Base-by-base conservation (phyloP, 1,140 invertebrate species). In the Matsumurasca onukii region DNA sequence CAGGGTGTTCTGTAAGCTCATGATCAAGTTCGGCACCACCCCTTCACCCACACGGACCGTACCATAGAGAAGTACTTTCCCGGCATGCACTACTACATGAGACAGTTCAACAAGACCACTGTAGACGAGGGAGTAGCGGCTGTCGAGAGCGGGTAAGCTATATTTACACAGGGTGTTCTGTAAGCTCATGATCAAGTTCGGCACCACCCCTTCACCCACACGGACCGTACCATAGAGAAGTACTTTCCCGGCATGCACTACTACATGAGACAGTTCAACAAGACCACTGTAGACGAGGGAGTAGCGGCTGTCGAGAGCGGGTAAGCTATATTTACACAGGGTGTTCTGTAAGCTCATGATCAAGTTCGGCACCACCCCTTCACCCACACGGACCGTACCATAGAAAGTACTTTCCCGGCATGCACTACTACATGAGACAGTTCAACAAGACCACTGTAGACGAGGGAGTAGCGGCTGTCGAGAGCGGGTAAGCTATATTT, bases 1-100 rank as follows among this genome's bases (percentile, higher is more conserved):
- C n/a, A n/a, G n/a, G n/a, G n/a, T n/a, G n/a, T n/a, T n/a, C n/a
- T n/a, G n/a, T n/a, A n/a, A n/a, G n/a, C n/a, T n/a, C n/a, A n/a
- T n/a, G n/a, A n/a, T n/a, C n/a, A n/a, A n/a, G n/a, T n/a, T 95
- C 80, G 97, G 95, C 22, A 99, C 97, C 0, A 94, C 98, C 94
- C 94, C 1, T 94, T 89, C 84, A 97, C 95, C 61, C 97, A 98
- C 79, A 97, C 96, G 0, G 97, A 98, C 76, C 94, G 95, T 22
- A 97, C 96, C 93, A n/a, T n/a, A n/a, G n/a, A n/a, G n/a, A n/a
- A n/a, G n/a, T n/a, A 94, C 77, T 94, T 93, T 77, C 87, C 86
- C 71, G 88, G 92, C 49, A 97, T 98, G 88, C 92, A 97, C 79
- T 80, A 85, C 22, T 98, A 98, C 80, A 98, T 99, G 93, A 86